Base-by-base conservation (phyloP, 2,113 vertebrate species). In the Brachypteracias leptosomus region DNA sequence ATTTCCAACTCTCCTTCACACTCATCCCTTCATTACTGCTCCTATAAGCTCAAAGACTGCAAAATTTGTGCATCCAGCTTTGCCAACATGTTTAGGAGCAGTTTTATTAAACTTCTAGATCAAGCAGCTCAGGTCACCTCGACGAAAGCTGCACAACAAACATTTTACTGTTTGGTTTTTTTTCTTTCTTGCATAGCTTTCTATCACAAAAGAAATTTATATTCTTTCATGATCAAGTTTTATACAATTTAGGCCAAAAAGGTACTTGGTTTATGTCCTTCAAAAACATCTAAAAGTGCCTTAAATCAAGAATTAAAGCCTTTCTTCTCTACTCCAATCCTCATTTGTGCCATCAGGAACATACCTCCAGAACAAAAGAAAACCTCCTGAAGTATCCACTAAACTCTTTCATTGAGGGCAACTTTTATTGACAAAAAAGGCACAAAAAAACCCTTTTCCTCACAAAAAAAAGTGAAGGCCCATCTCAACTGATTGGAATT, bases 401-500 rank as follows among this genome's bases (percentile, higher is more conserved):
- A 13, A 72, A 65, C 59, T 49, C 80, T 13, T 44, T 4, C 38
- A 33, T 13, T 73, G 14, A 40, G 11, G 24, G 18, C 44, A 61
- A 31, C 26, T 86, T 82, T 24, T 15, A 38, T 7, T 75, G 61
- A 36, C 40, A 18, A 19, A 11, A 4, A 65, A 38, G 21, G 85
- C 94, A n/a, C n/a, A n/a, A n/a, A n/a, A n/a, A n/a, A n/a, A n/a
- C n/a, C n/a, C n/a, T n/a, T n/a, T n/a, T n/a, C n/a, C n/a, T n/a
- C n/a, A n/a, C n/a, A n/a, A n/a, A n/a, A n/a, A n/a, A n/a, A n/a
- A n/a, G 89, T 94, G 75, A 95, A 88, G 76, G 93, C 36, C 28
- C 89, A 75, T 28, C 63, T 88, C 84, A 61, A 63, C 95, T 96
- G 95, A 98, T 97, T 97, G 82, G 94, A 93, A 97, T 97, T 97